Evolutionary conservation across 2,797 vertebrate species (phyloP), one percentile per base, ranked within the genome.

Genomic region (Eulemur rubriventer): DNA sequence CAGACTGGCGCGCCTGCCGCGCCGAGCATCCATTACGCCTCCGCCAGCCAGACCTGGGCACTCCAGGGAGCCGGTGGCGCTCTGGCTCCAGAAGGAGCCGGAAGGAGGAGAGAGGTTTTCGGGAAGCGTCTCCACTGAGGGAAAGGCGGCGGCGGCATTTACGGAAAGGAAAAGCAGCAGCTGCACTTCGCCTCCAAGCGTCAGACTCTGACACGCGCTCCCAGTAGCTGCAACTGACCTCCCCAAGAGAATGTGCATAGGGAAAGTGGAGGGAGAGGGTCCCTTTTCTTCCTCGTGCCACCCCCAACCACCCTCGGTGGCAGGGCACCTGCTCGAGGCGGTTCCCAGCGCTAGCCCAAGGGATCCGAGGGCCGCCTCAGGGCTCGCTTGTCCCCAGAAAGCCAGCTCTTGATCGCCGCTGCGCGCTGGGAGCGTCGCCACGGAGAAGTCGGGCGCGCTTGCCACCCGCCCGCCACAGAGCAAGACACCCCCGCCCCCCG

Each of bases 21-120:
- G 52, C 86, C 0, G 41, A 73, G 67, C 96, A 48, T 84, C 96
- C 96, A 63, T 78, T 30, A 76, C 46, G 55, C 76, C 78, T 22
- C 73, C 14, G 73, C 89, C 96, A 86, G 96, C 90, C 96, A 89
- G 96, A 80, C 88, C 88, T 17, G 88, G 73, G 65, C 85, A 43
- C 97, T 87, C 91, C 59, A 1, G 97, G 96, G 97, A 97, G 6
- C 63, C n/a, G 1, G 76, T 43, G 97, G 96, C 96, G 96, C 97
- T 95, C 95, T 11, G 0, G 81, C 95, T 96, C 73, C 41, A 20
- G 43, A 48, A 59, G 61, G 70, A 96, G 95, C 92, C 46, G 7
- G 79, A 46, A 85, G 89, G 75, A 50, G 43, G 46, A 83, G 63
- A 46, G 30, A n/a, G 81, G 94, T 89, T 97, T 93, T 87, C 91